Base-by-base conservation (phyloP, 2,797 vertebrate genomes). In the Sphenodon punctatus region DNA sequence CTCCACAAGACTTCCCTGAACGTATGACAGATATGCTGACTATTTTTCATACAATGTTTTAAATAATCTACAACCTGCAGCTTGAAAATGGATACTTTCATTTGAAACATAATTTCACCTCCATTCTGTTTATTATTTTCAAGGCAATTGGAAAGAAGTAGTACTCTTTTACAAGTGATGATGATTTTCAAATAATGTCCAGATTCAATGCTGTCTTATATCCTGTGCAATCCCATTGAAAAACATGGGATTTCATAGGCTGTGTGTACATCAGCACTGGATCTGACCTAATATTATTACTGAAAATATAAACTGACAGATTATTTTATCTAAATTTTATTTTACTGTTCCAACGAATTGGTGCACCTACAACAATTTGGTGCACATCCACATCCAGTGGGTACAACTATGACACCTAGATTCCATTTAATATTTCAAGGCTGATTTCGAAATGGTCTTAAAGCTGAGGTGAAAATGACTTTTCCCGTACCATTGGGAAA, bases 261-360 rank as follows among this genome's bases (percentile, higher is more conserved):
- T 88, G 89, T 85, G 67, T 56, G 74, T 83, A 45, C 89, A 84
- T 66, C 71, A 88, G 51, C 60, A 78, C 75, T 88, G 51, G 75
- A 79, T 77, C 88, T 92, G 84, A 78, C 55, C 85, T 86, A 77
- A 64, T 88, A 78, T 79, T 85, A 90, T 85, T 74, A 91, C 74
- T 13, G 66, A 80, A 91, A 93, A 91, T 92, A 88, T 87, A 92
- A 92, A 87, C 82, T 22, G 43, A 16, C 61, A 86, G 42, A 87
- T 77, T 87, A 65, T 71, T 10, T 86, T n/a, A 46, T 46, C 20
- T 45, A 64, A n/a, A n/a, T n/a, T n/a, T n/a, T n/a, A n/a, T n/a
- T n/a, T n/a, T n/a, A n/a, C n/a, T n/a, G n/a, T n/a, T n/a, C n/a
- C n/a, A n/a, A n/a, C n/a, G n/a, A n/a, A n/a, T n/a, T n/a, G n/a